Base-by-base conservation (phyloP, 2,797 vertebrate genomes). In the Micropoecilia bifurca region DNA sequence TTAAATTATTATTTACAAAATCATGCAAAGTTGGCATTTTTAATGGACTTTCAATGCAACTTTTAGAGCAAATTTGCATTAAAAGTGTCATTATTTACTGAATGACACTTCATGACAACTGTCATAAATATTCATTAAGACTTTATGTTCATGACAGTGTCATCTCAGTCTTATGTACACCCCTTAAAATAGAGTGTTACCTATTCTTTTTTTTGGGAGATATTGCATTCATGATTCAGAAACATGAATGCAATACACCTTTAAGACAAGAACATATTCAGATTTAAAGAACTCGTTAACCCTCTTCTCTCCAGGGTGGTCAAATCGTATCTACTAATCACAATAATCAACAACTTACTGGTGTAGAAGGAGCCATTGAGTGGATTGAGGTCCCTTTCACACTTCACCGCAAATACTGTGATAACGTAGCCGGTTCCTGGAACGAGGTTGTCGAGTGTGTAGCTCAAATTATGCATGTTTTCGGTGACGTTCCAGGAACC, bases 361-460 rank as follows among this genome's bases (percentile, higher is more conserved):
- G 94, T 96, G 87, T 91, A 93, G 88, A 96, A 95, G 46, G 75
- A 22, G 20, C 12, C 0, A 0, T 69, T 81, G 79, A 93, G 82
- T 0, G 94, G 81, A 50, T 92, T 88, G 57, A 96, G 91, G 36
- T 88, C 48, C 66, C 96, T 83, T 0, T 0, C 1, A 76, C 96
- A 96, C 76, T 95, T 96, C 0, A 95, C 77, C 0, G 96, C 83
- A 77, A 92, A 86, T 50, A 96, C 93, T 79, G 90, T 71, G 59
- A 95, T 79, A 0, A 0, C n/a, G 87, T 95, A 93, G 0, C 0
- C 0, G 0, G 75, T 89, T 39, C 96, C 96, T 41, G 92, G 8
- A 0, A 28, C 90, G 78, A 96, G 91, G 25, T 0, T 0, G 0
- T 0, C 0, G 0, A 95, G 46, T 7, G 33, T 0, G 4, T 5